Evolutionary conservation across 2,113 vertebrate genomes (phyloP), one percentile per base, ranked within the genome.

Genomic region (Chitala chitala): DNA sequence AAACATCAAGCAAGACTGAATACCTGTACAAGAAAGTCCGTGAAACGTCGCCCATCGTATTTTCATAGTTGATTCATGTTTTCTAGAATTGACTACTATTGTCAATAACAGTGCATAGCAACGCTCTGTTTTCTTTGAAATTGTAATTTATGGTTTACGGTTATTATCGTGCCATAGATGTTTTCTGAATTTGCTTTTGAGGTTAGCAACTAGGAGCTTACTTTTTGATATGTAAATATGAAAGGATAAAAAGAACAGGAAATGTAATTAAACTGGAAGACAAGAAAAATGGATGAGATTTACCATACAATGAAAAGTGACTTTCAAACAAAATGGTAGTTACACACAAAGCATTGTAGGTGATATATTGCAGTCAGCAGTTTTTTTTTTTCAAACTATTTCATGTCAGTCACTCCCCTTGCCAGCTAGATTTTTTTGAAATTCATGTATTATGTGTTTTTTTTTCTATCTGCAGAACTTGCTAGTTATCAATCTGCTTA

Each of bases 41-140:
- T 59, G 71, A 71, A 81, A 82, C 74, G 54, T 79, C 81, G 75
- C 66, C 61, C 77, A 71, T 72, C 63, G 76, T 82, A 53, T 77
- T 78, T 79, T 81, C 40, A 78, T 40, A 69, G 53, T 78, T 56
- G 56, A 76, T 85, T 83, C 22, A 80, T 86, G 78, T 81, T 64
- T n/a, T 65, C 40, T 55, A 64, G 44, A 82, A 84, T 75, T 82
- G 78, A 84, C 76, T 82, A 64, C 33, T 71, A 71, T 54, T 83
- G 85, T 82, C 84, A 86, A 84, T 88, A 86, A 80, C 66, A 79
- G 68, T 76, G 78, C 78, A 78, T 77, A 75, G 61, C 65, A 75
- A 56, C n/a, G 54, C 20, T 81, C 78, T 77, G 74, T 81, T 84
- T 77, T 76, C 79, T 87, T 87, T 83, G 79, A 84, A 87, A 87